Evolutionary conservation across 2,797 vertebrate species (phyloP).

Genomic region (Mus minutoides): DNA sequence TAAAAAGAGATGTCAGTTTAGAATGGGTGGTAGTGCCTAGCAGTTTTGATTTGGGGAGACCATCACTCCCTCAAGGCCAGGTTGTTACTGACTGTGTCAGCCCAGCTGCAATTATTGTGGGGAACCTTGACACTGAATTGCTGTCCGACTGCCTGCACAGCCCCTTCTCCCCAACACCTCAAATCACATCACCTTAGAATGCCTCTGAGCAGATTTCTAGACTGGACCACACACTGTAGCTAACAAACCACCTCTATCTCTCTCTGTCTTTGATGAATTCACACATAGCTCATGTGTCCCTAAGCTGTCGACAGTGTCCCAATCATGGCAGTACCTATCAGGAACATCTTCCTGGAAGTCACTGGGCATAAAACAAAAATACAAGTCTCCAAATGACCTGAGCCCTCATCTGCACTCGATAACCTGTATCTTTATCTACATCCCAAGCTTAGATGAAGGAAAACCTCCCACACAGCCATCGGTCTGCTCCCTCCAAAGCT

Average conservation of each 20-base stretch:
- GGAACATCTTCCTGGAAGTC: neutral
- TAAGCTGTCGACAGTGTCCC: neutral
- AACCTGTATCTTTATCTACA: too few species aligned
- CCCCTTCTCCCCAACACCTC: neutral
- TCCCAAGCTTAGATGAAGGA: neutral
- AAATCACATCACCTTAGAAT: neutral
- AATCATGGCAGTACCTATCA: neutral
- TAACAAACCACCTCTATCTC: neutral
- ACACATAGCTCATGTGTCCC: neutral
- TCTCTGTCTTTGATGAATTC: neutral
- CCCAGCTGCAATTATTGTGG: neutral
- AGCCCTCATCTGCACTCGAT: neutral
- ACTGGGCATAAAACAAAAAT: neutral
- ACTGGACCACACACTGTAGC: too few species aligned
- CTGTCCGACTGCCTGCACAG: too few species aligned
- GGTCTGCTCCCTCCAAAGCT: neutral
- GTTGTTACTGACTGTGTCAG: neutral
- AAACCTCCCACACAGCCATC: neutral
- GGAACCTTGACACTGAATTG: neutral
- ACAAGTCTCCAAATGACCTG: neutral
- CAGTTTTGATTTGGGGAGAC: neutral
- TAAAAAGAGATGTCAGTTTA: neutral
- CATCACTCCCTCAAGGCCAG: neutral
- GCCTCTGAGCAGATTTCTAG: neutral
- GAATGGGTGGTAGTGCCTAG: neutral